Evolutionary conservation across 2,888 invertebrate genomes (phyloP).

Genomic region (Sminthurinus aureus): DNA sequence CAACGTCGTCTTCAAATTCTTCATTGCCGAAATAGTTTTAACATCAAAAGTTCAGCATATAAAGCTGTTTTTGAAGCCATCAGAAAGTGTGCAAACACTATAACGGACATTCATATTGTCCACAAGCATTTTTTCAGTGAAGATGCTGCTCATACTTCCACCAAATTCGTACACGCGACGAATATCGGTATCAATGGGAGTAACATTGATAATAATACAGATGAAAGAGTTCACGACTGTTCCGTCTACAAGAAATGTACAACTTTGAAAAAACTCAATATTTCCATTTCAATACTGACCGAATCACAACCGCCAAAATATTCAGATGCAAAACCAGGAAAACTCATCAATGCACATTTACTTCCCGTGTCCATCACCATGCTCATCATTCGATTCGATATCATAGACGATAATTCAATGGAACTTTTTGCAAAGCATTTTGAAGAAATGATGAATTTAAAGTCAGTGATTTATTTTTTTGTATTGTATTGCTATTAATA

Average conservation of each 20-base stretch:
- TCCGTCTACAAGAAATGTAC: not conserved
- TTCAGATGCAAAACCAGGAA: not conserved
- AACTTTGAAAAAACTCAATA: not conserved
- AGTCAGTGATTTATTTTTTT: too few species aligned
- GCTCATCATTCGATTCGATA: not conserved
- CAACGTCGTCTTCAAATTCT: conserved; percentile 16
- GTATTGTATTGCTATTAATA: too few species aligned
- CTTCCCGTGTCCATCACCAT: not conserved
- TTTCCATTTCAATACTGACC: not conserved
- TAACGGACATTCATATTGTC: conserved; percentile 1
- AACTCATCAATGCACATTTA: not conserved
- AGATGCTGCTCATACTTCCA: not conserved
- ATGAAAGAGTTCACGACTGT: not conserved
- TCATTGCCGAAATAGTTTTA: not conserved
- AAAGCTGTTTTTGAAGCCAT: not conserved
- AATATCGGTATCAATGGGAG: not conserved
- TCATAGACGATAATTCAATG: not conserved
- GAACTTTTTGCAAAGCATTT: not conserved
- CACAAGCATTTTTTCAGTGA: not conserved
- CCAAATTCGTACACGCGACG: too few species aligned
- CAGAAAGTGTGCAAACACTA: conserved; percentile 8
- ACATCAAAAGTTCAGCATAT: not conserved
- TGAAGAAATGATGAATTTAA: not conserved
- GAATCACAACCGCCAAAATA: not conserved
- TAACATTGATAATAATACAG: not conserved